These are phyloP conservation scores for Notodonta ziczac DNA, from an alignment of 2,888 invertebrate genomes.

Conservation along the genomic window DNA sequence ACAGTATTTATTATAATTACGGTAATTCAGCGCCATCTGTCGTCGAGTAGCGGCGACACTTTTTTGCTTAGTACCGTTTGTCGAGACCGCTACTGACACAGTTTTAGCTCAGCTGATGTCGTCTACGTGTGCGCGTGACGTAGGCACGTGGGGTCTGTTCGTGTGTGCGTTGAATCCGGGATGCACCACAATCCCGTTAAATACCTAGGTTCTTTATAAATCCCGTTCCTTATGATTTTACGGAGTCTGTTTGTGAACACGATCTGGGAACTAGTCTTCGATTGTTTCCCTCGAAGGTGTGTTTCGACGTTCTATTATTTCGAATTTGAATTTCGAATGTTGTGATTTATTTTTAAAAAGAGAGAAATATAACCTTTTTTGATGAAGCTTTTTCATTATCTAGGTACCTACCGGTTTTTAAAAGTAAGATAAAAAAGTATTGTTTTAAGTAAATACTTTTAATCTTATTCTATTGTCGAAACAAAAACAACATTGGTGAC, in stretches of 20 bases:
- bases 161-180: constrained; percentile 66
- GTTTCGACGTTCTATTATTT: neutral
- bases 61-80: constrained; percentile 65
- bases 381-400: neutral
- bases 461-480: too few relatives aligned
- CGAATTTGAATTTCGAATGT: neutral
- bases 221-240: constrained; percentile 49
- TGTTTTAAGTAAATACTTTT: too few relatives aligned
- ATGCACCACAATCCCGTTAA: constrained; percentile 65
- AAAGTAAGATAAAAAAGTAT: too few relatives aligned
- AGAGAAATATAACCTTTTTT: too few relatives aligned
- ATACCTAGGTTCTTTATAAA: constrained; percentile 46
- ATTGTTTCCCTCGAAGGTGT: neutral
- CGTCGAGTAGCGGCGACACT: constrained; percentile 58
- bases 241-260: constrained; percentile 36
- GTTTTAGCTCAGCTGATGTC: constrained; percentile 75
- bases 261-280: constrained; percentile 36
- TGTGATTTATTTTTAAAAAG: neutral
- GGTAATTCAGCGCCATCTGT: constrained; percentile 65
- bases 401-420: neutral
- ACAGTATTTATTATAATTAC: constrained; percentile 12
- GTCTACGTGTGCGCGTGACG: constrained; percentile 46
- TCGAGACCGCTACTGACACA: constrained; percentile 76
- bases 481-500: too few relatives aligned
- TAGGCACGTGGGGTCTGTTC: constrained; percentile 45